A percentile compares a stretch with the other conserved stretches of the same genome.
These are phyloP conservation scores for Phoxinus phoxinus DNA, from an alignment of 2,113 vertebrate genomes.

Conservation along the genomic window DNA sequence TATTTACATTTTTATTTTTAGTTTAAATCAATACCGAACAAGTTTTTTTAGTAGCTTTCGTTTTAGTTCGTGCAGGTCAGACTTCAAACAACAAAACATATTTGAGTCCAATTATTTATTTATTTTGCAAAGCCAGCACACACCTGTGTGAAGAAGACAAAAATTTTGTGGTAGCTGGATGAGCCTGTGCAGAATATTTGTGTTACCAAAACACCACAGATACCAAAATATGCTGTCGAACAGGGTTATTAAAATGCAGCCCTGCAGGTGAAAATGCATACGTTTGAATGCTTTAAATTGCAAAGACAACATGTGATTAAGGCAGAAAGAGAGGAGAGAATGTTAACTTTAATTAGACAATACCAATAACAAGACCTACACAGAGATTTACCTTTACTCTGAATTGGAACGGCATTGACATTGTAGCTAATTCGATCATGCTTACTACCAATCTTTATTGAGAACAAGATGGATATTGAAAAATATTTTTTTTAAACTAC, in stretches of 20 bases:
- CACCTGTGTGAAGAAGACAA: background rate
- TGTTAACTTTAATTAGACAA: background rate
- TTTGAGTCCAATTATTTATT: background rate
- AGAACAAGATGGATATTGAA: background rate
- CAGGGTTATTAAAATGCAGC: slow-evolving; percentile 43
- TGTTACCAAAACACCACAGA: slow-evolving; percentile 20
- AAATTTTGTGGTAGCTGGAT: background rate
- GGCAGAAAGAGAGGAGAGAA: background rate
- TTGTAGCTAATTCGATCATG: background rate
- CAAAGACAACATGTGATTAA: background rate
- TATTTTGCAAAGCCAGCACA: background rate
- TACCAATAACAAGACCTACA: background rate
- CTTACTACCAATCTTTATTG: background rate
- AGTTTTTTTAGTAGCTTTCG: background rate
- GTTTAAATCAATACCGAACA: background rate
- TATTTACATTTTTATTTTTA: background rate
- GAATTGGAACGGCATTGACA: background rate
- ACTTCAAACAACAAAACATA: background rate
- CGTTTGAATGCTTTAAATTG: background rate
- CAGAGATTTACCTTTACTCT: background rate
- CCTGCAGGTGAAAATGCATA: slow-evolving; percentile 57
- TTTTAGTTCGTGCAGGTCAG: background rate
- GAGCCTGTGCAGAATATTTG: background rate
- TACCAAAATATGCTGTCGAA: slow-evolving; percentile 30
- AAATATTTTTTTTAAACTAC: background rate